phyloP scores from a whole-genome alignment of 2,888 invertebrate species.

The Cephus pulcher region DNA sequence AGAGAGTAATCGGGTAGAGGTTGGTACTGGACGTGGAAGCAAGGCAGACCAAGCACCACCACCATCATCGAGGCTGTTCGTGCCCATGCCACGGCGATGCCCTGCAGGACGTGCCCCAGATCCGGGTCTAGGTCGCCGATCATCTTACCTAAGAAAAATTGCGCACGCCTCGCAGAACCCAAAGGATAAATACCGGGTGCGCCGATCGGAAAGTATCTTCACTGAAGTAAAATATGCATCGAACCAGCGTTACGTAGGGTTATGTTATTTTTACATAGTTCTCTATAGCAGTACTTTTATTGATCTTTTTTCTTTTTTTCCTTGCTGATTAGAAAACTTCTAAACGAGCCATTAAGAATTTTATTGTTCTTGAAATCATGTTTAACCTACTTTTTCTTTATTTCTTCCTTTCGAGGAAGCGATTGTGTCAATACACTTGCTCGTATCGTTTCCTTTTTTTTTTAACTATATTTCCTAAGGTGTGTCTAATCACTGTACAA shows the following conservation, averaged over 20 bases:
- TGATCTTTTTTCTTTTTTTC: too few species aligned
- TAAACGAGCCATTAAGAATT: not conserved
- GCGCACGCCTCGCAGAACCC: not conserved
- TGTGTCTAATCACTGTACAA: not conserved
- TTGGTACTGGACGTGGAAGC: not conserved
- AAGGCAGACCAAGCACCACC: not conserved
- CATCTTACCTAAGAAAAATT: conserved; percentile 11
- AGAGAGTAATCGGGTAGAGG: not conserved
- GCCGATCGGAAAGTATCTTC: not conserved
- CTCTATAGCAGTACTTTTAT: not conserved
- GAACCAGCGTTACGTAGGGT: not conserved
- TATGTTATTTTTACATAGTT: too few species aligned
- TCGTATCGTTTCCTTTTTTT: not conserved
- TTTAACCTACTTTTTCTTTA: not conserved
- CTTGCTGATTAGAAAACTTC: not conserved
- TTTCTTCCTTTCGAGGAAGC: not conserved
- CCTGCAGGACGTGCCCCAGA: conserved; percentile 16
- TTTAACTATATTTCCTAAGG: not conserved
- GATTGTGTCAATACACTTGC: not conserved
- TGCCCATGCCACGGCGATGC: conserved; percentile 8
- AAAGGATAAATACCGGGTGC: not conserved
- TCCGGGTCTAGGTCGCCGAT: conserved; percentile 22
- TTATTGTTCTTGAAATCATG: not conserved
- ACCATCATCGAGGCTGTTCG: conserved; percentile 5
- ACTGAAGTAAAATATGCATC: rapidly evolving